phyloP scores from a whole-genome alignment of 2,113 vertebrate species.

The Haplochromis vanheusdeni region DNA sequence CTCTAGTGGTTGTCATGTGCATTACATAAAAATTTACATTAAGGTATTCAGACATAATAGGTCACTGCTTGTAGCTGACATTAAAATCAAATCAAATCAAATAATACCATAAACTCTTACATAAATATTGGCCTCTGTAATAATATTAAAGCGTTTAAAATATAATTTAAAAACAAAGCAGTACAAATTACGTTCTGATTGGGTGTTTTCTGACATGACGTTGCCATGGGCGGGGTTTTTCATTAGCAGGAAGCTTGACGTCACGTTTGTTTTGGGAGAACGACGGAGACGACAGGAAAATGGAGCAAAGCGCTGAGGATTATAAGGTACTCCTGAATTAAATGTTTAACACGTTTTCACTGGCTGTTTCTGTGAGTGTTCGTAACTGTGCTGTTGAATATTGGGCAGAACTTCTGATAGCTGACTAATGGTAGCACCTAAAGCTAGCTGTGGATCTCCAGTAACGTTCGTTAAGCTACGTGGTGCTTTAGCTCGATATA shows the following conservation, averaged over 20 bases:
- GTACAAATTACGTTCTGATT: neutral
- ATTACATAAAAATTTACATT: neutral
- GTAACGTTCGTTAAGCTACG: neutral
- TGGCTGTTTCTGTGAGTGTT: neutral
- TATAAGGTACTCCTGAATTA: constrained; percentile 44
- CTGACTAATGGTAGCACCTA: neutral
- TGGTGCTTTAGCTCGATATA: neutral
- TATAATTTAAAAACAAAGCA: neutral
- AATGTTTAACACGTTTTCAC: neutral
- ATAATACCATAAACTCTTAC: neutral
- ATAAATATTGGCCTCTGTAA: neutral
- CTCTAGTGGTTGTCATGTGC: neutral
- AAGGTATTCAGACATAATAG: neutral
- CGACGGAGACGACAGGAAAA: constrained; percentile 22
- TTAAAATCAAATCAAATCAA: neutral
- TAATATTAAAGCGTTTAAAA: neutral
- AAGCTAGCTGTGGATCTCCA: neutral
- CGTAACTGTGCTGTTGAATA: too few species aligned
- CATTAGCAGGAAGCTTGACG: constrained; percentile 38
- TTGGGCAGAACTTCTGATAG: neutral
- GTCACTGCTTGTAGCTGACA: neutral
- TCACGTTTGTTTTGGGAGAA: constrained; percentile 59
- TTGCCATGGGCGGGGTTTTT: neutral
- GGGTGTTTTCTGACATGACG: neutral
- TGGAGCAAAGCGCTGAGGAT: constrained; percentile 56